These are phyloP conservation scores for Meiosimyza decipiens DNA, from an alignment of 2,888 invertebrate species.

Conservation along the genomic window DNA sequence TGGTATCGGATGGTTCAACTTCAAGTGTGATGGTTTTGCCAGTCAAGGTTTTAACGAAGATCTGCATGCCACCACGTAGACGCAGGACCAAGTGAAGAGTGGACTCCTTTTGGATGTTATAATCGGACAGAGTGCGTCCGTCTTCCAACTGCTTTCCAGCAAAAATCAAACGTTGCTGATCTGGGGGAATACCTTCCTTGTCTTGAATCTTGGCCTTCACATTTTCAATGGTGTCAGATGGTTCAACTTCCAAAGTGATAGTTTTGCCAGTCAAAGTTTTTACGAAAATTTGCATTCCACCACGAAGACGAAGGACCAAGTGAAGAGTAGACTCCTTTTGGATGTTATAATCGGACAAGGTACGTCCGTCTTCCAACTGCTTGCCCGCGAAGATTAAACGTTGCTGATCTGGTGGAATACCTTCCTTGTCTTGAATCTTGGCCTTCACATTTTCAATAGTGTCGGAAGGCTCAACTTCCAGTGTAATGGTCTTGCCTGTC, in stretches of 20 bases:
- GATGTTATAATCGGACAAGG: constrained; percentile 47
- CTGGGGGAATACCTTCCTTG: constrained; percentile 49
- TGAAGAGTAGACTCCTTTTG: constrained; percentile 49
- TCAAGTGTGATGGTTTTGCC: constrained; percentile 48
- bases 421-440: constrained; percentile 48
- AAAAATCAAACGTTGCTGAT: constrained; percentile 48
- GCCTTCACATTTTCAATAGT: constrained; percentile 48
- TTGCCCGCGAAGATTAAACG: constrained; percentile 49
- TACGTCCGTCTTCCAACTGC: constrained; percentile 48
- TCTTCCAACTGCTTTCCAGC: constrained; percentile 48
- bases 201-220: constrained; percentile 48
- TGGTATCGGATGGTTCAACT: constrained; percentile 47
- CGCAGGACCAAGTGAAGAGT: constrained; percentile 47
- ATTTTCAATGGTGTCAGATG: constrained; percentile 47
- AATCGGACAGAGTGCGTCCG: constrained; percentile 46
- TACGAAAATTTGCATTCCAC: constrained; percentile 48
- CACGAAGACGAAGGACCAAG: constrained; percentile 47
- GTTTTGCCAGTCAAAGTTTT: constrained; percentile 48
- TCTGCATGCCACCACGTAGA: constrained; percentile 49
- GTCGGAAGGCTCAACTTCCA: constrained; percentile 47
- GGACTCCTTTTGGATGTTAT: constrained; percentile 48
- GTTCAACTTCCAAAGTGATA: constrained; percentile 47
- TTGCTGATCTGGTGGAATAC: constrained; percentile 50
- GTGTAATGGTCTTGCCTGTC: constrained; percentile 48
- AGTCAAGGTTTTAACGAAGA: constrained; percentile 46